These are phyloP conservation scores for Mohoua ochrocephala DNA, from an alignment of 2,113 vertebrate genomes.

Conservation along the genomic window DNA sequence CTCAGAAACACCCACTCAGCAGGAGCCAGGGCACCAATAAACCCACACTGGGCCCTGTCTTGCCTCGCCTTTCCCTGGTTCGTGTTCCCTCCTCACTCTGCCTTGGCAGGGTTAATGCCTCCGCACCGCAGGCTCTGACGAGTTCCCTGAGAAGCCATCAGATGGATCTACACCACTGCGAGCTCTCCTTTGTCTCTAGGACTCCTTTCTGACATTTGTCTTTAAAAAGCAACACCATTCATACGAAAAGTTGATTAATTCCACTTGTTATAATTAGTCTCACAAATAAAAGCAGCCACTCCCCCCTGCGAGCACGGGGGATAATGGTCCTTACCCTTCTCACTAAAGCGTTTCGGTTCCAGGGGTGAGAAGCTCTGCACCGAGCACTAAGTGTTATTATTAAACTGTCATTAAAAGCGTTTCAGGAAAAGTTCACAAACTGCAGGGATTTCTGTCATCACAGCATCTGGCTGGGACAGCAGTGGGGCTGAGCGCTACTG, in stretches of 20 bases:
- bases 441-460: not conserved
- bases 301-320: not conserved
- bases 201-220: not conserved
- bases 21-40: not conserved
- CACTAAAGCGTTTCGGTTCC: not conserved
- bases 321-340: slow-evolving; percentile 28
- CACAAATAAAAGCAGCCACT: slow-evolving; percentile 14
- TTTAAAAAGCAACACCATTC: slow-evolving; percentile 31
- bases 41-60: rapidly evolving
- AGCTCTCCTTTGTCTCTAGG: not conserved
- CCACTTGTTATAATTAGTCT: slow-evolving; percentile 31
- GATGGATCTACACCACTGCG: not conserved
- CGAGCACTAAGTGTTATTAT: slow-evolving; percentile 4
- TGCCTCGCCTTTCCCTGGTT: not conserved
- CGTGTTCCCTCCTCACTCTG: not conserved
- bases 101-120: not conserved
- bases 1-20: not conserved
- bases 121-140: not conserved
- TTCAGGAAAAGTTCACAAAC: slow-evolving; percentile 30
- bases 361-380: slow-evolving; percentile 27
- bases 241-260: slow-evolving; percentile 21
- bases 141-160: not conserved
- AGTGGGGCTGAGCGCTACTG: not conserved
- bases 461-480: not conserved
- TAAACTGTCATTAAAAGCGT: slow-evolving; percentile 41